A percentile compares a stretch with the other conserved stretches of the same genome.
phyloP scores from a whole-genome alignment of 2,888 invertebrate genomes.

The Parapristionchus giblindavisi region DNA sequence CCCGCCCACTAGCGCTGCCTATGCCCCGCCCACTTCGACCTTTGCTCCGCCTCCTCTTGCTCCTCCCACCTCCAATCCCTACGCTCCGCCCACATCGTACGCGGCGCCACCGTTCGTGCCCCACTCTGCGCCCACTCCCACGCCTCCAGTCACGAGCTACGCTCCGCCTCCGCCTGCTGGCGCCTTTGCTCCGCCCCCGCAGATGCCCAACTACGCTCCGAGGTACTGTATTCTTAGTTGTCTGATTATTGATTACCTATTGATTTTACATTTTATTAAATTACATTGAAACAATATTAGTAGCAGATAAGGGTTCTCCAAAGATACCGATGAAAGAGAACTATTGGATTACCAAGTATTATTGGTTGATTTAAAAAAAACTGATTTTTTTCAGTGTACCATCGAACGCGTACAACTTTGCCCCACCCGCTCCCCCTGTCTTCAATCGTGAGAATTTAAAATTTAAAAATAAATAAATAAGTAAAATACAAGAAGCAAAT shows the following conservation, averaged over 20 bases:
- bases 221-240: constrained; percentile 9
- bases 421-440: constrained; percentile 39
- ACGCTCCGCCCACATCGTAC: constrained; percentile 12
- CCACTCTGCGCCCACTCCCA: constrained; percentile 29
- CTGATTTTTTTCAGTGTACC: constrained; percentile 16
- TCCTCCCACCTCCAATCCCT: constrained; percentile 37
- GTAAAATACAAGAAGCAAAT: neutral
- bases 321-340: too few species aligned
- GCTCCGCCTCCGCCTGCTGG: constrained; percentile 63
- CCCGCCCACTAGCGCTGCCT: constrained; percentile 11
- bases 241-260: neutral
- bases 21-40: constrained; percentile 47
- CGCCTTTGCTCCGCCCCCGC: constrained; percentile 27
- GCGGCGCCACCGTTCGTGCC: constrained; percentile 6
- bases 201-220: neutral
- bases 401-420: neutral
- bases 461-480: neutral
- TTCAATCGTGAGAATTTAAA: constrained; percentile 35
- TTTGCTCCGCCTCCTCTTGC: constrained; percentile 37
- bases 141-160: constrained; percentile 51
- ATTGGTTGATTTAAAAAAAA: too few species aligned
- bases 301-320: too few species aligned
- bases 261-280: too few species aligned
- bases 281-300: too few species aligned
- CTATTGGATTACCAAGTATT: too few species aligned